These are phyloP conservation scores for Pipistrellus kuhlii DNA, from an alignment of 2,797 vertebrate genomes.

Conservation along the genomic window DNA sequence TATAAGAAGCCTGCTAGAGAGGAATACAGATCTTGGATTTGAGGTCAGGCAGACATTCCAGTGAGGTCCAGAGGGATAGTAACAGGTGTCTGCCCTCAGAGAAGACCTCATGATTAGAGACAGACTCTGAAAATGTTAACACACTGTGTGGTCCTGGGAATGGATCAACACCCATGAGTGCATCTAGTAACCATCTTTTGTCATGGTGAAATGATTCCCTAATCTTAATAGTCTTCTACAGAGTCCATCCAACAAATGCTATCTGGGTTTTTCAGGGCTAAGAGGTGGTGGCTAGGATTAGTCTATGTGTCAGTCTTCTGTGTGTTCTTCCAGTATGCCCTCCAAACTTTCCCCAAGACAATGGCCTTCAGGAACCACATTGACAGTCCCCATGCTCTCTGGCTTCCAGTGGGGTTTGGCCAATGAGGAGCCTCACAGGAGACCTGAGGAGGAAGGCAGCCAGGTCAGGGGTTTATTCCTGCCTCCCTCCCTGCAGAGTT, in stretches of 20 bases:
- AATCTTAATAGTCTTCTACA: not conserved
- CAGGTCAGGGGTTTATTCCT: not conserved
- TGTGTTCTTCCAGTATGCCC: not conserved
- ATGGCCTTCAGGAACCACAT: not conserved
- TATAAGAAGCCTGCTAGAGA: not conserved
- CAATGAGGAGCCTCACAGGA: not conserved
- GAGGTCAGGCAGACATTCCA: fast-evolving
- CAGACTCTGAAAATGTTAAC: not conserved
- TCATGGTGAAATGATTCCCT: not conserved
- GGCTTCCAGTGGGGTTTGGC: not conserved
- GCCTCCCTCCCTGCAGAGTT: too few relatives aligned
- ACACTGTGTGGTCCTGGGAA: fast-evolving
- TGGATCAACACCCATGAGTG: not conserved
- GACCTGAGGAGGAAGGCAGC: not conserved
- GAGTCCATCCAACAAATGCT: too few relatives aligned
- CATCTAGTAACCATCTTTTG: not conserved
- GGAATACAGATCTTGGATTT: not conserved
- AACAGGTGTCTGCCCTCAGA: not conserved
- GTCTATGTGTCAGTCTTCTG: not conserved
- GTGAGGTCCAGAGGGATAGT: not conserved
- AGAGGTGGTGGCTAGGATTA: not conserved
- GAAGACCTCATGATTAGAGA: not conserved
- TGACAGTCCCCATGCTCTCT: too few relatives aligned
- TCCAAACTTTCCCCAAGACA: too few relatives aligned
- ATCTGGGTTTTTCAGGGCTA: too few relatives aligned